phyloP scores from a whole-genome alignment of 2,888 invertebrate species.

The Sphaerophoria rueppellii region DNA sequence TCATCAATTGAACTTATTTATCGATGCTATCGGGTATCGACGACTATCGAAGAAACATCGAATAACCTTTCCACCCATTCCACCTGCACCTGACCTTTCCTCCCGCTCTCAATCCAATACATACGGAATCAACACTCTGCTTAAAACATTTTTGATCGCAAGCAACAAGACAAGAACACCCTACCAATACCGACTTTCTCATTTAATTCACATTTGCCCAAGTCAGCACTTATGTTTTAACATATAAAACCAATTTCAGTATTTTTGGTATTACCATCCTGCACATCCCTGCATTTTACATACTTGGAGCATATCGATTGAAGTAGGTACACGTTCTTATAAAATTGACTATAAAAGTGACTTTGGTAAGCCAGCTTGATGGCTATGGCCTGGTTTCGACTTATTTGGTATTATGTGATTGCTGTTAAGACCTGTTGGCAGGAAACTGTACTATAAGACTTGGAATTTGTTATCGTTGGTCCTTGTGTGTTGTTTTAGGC shows the following conservation, averaged over 20 bases:
- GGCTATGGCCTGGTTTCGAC: slow-evolving; percentile 1
- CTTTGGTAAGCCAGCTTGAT: slow-evolving; percentile 28
- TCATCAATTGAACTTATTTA: slow-evolving; percentile 7
- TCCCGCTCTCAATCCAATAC: not conserved
- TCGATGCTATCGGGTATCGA: not conserved
- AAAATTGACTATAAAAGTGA: slow-evolving; percentile 34
- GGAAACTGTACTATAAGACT: slow-evolving; percentile 15
- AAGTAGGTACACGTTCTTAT: slow-evolving; percentile 14
- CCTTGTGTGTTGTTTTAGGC: not conserved
- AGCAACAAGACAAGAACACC: not conserved
- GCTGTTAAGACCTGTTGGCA: slow-evolving; percentile 49
- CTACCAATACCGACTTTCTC: not conserved
- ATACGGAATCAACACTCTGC: slow-evolving; percentile 3
- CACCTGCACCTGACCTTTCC: slow-evolving; percentile 2
- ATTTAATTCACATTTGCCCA: slow-evolving; percentile 34
- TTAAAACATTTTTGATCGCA: slow-evolving; percentile 1
- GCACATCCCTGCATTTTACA: not conserved
- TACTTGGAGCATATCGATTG: slow-evolving; percentile 1
- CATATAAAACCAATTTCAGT: slow-evolving; percentile 17
- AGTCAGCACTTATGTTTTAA: slow-evolving; percentile 33
- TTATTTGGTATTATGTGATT: slow-evolving; percentile 6
- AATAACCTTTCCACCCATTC: not conserved
- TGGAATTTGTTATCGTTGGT: not conserved
- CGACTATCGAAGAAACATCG: not conserved
- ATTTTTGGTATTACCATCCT: slow-evolving; percentile 5